These are phyloP conservation scores for Notolepis coatsorum DNA, from an alignment of 2,797 vertebrate genomes.

Conservation along the genomic window DNA sequence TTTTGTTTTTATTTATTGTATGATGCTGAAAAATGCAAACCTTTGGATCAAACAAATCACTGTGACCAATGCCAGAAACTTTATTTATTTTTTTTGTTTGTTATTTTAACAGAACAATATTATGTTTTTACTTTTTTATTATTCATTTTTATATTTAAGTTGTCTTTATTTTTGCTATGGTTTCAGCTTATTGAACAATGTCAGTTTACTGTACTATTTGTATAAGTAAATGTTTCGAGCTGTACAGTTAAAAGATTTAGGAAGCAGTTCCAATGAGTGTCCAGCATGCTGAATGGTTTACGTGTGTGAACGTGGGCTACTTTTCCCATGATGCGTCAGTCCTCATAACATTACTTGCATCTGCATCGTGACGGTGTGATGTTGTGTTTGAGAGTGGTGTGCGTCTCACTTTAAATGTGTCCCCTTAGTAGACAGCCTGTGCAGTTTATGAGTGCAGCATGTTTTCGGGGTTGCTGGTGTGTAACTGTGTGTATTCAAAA, in stretches of 20 bases:
- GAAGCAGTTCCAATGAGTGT: slow-evolving; percentile 88
- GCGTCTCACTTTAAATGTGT: slow-evolving; percentile 86
- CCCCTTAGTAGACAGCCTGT: slow-evolving; percentile 89
- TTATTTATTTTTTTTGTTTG: slow-evolving; percentile 67
- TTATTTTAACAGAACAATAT: slow-evolving; percentile 58
- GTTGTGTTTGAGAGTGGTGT: slow-evolving; percentile 88
- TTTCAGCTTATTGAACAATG: slow-evolving; percentile 72
- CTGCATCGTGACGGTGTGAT: slow-evolving; percentile 87
- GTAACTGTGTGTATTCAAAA: slow-evolving; percentile 66
- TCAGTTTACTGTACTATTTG: slow-evolving; percentile 87
- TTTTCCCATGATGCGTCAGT: slow-evolving; percentile 73
- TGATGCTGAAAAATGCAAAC: slow-evolving; percentile 80
- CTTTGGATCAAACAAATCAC: slow-evolving; percentile 94
- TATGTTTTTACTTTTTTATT: slow-evolving; percentile 71
- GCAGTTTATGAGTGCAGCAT: slow-evolving; percentile 90
- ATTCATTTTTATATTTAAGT: slow-evolving; percentile 69
- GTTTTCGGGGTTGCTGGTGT: slow-evolving; percentile 73
- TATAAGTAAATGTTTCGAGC: slow-evolving; percentile 87
- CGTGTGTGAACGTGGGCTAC: slow-evolving; percentile 76
- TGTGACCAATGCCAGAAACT: slow-evolving; percentile 91
- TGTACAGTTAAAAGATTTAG: slow-evolving; percentile 92
- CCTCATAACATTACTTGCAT: slow-evolving; percentile 78
- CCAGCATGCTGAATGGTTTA: slow-evolving; percentile 92
- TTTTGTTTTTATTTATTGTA: slow-evolving; percentile 79
- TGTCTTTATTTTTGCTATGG: slow-evolving; percentile 70